Conservation (phyloP, 1,140 invertebrate species). For the Drosophila obscura region DNA sequence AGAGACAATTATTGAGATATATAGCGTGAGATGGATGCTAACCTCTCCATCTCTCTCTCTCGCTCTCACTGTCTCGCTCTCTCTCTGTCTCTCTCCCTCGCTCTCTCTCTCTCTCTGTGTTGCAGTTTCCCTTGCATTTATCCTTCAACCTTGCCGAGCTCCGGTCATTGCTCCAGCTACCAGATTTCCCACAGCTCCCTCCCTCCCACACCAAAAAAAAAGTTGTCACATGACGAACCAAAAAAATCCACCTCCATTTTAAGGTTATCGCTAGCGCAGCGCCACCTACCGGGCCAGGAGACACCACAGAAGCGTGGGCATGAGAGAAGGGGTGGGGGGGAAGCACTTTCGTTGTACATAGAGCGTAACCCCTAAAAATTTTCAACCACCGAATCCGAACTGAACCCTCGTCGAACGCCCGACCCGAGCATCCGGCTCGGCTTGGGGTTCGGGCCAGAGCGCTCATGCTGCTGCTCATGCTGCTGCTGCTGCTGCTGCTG, state of each 20-base stretch:
- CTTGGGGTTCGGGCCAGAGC: slow-evolving; percentile 9
- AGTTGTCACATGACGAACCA: slow-evolving; percentile 46
- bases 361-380: slow-evolving; percentile 74
- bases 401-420: too few species aligned
- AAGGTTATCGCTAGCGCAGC: slow-evolving; percentile 56
- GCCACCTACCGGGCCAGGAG: slow-evolving; percentile 40
- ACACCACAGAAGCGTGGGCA: background rate
- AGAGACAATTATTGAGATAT: background rate
- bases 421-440: slow-evolving; percentile 25
- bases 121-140: slow-evolving; percentile 40
- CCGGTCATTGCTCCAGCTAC: slow-evolving; percentile 76
- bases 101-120: background rate
- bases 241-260: slow-evolving; percentile 39
- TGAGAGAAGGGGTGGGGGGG: background rate
- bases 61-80: too few species aligned
- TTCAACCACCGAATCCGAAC: slow-evolving; percentile 20
- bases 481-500: slow-evolving; percentile 6
- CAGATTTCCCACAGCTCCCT: slow-evolving; percentile 18
- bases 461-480: slow-evolving; percentile 25
- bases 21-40: background rate
- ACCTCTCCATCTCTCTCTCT: slow-evolving; percentile 14
- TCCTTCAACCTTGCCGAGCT: slow-evolving; percentile 78
- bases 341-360: slow-evolving; percentile 71
- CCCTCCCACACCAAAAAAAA: slow-evolving; percentile 2
- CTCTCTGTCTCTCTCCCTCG: background rate